Conservation (phyloP, 2,797 vertebrate genomes). For the Valencia hispanica region DNA sequence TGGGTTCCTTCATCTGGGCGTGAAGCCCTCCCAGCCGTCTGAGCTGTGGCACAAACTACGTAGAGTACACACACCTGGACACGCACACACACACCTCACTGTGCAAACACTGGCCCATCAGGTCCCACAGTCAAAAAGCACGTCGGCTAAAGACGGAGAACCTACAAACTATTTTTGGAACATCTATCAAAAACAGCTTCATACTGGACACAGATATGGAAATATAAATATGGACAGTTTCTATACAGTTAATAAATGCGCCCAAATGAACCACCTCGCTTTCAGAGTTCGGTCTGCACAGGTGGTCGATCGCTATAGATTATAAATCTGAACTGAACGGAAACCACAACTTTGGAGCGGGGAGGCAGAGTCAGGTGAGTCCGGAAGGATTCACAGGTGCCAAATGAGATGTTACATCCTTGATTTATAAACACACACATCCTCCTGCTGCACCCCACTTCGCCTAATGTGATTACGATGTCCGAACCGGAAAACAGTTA, state of each 20-base stretch:
- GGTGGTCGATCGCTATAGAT: conserved; percentile 52
- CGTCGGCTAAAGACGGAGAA: conserved; percentile 57
- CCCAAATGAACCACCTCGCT: conserved; percentile 27
- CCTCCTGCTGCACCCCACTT: conserved; percentile 53
- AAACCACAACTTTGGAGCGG: conserved; percentile 28
- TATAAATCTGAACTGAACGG: conserved; percentile 50
- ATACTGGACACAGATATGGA: conserved; percentile 72
- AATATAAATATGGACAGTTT: conserved; percentile 82
- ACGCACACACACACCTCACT: conserved; percentile 35
- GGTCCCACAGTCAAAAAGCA: conserved; percentile 71
- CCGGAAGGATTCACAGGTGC: conserved; percentile 48
- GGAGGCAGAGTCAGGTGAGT: conserved; percentile 44
- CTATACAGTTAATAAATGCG: conserved; percentile 61
- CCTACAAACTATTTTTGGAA: conserved; percentile 70
- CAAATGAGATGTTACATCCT: conserved; percentile 39
- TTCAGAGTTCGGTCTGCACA: conserved; percentile 43
- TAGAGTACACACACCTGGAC: conserved; percentile 52
- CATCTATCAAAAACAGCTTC: conserved; percentile 70
- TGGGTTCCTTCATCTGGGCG: conserved; percentile 60
- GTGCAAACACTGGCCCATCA: conserved; percentile 77
- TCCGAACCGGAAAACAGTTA: conserved; percentile 60
- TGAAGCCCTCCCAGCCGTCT: conserved; percentile 56
- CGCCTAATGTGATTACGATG: conserved; percentile 70
- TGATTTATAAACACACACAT: conserved; percentile 26
- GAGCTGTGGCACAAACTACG: conserved; percentile 64